Evolutionary conservation across 2,113 vertebrate genomes (phyloP).

Genomic region (Hyaena hyaena): DNA sequence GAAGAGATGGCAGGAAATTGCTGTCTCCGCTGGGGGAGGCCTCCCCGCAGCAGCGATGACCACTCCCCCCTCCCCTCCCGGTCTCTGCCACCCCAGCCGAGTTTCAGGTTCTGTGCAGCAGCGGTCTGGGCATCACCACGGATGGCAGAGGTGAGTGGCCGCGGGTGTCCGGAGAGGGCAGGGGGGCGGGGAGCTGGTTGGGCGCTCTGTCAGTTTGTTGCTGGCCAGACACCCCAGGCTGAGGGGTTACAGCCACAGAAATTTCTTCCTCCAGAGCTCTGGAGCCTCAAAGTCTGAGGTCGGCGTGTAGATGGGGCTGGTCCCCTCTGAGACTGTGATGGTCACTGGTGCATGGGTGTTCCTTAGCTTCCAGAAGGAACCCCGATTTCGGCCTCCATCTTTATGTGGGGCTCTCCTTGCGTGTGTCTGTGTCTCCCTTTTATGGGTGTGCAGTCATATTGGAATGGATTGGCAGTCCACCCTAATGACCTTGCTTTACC

Average conservation of each 20-base stretch:
- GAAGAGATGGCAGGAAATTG: background rate
- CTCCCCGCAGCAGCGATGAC: background rate
- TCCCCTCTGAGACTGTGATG: too few species aligned
- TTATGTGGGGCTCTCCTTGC: background rate
- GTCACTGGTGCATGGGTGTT: background rate
- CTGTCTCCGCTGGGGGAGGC: rapidly evolving
- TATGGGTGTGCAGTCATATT: background rate
- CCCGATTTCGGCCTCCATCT: background rate
- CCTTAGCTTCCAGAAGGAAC: background rate
- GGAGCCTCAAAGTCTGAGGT: background rate
- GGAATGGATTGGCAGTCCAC: background rate
- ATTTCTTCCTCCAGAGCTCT: background rate
- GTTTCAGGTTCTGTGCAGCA: conserved; percentile 95
- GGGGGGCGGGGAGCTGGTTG: background rate
- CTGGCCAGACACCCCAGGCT: too few species aligned
- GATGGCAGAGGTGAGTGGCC: conserved; percentile 91
- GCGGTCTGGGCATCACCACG: conserved; percentile 93
- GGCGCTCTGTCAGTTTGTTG: too few species aligned
- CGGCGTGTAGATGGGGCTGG: background rate
- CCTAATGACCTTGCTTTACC: background rate
- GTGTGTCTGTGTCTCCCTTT: background rate
- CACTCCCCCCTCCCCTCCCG: background rate
- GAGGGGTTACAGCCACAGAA: rapidly evolving
- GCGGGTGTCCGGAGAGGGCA: rapidly evolving
- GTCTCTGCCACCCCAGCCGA: conserved; percentile 86